Evolutionary conservation across 2,888 invertebrate genomes (phyloP), one percentile per base, ranked within the genome.

Genomic region (Elmis aenea): DNA sequence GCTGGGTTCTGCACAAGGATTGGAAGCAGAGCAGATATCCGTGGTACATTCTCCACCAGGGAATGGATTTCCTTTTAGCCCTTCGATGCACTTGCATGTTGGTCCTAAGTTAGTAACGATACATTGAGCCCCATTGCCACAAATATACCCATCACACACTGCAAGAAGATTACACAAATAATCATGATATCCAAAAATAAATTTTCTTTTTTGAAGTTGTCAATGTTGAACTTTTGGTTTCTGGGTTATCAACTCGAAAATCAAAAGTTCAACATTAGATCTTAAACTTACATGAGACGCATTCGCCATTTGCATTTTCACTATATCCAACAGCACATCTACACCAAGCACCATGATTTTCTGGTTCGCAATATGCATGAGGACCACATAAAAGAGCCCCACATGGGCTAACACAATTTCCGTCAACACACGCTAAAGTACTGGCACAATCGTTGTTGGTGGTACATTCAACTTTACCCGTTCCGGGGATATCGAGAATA

Each of bases 281-380:
- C 11, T 12, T 9, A 41, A 33, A 72, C 75, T 72, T 69, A 84
- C 86, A 79, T 31, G 90, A 89, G 23, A 88, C 80, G 56, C 91
- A 92, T 67, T 86, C 84, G 36, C 87, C 89, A 43, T 80, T 80
- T 31, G 79, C 74, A 41, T 83, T 83, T 67, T 90, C 86, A 1
- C 77, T 77, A 56, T 78, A 92, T 9, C 91, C 91, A 28, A 85
- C 81, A 36, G 82, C 78, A 58, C 93, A 93, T 48, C 86, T 79
- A 61, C 93, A 93, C 84, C 86, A 86, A 4, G 88, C 87, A 1
- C 85, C 86, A 60, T 92, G 92, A 53, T 87, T 83, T 46, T 89
- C 85, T 0, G 88, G 83, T 67, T 90, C 88, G 62, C 93, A 93
- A 56, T 83, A 83, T 0, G 92, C 86, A 65, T 92, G 86, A 1